Evolutionary conservation across 2,113 vertebrate species (phyloP).

Genomic region (mouse (Mus musculus)): GRCm39 chr16:96589501-96590000

Average conservation of each 20-base stretch:
- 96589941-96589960: not conserved
- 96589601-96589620: fast-evolving
- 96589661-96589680: not conserved
- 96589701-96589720: not conserved
- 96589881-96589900: not conserved
- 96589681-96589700: not conserved
- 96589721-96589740: not conserved
- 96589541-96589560: too few relatives aligned
- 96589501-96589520: not conserved
- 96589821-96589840: not conserved
- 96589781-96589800: not conserved
- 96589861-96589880: too few relatives aligned
- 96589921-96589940: not conserved
- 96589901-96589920: not conserved
- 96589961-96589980: not conserved
- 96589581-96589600: not conserved
- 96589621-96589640: not conserved
- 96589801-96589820: not conserved
- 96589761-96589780: not conserved
- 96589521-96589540: not conserved
- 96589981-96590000: not conserved
- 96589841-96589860: not conserved
- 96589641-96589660: not conserved
- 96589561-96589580: not conserved
- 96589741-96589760: not conserved